These are phyloP conservation scores for Pipistrellus nathusii DNA, from an alignment of 2,797 vertebrate genomes.

Conservation along the genomic window DNA sequence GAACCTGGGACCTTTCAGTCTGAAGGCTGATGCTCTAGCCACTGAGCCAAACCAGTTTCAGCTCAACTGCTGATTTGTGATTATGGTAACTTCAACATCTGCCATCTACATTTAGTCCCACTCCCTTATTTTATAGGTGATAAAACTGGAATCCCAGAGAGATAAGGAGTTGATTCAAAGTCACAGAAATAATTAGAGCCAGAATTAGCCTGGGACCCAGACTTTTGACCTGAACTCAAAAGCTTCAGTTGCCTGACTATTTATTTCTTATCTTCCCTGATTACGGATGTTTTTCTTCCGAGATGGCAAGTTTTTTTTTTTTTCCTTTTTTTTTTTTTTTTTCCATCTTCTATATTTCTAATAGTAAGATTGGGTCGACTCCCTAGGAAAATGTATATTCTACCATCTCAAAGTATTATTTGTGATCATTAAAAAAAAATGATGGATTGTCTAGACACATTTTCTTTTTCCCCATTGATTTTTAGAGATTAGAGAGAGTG, in stretches of 20 bases:
- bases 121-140: neutral
- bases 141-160: slow-evolving; percentile 1
- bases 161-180: neutral
- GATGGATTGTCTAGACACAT: neutral
- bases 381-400: neutral
- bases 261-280: neutral
- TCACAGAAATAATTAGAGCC: neutral
- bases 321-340: too few species aligned
- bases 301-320: neutral
- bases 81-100: slow-evolving; percentile 69
- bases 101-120: slow-evolving; percentile 31
- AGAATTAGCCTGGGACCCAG: neutral
- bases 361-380: neutral
- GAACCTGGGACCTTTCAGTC: too few species aligned
- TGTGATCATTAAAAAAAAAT: neutral
- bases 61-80: slow-evolving; percentile 62
- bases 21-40: too few species aligned
- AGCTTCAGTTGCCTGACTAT: neutral
- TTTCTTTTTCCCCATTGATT: neutral
- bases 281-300: neutral
- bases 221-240: neutral
- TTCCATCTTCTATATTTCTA: slow-evolving; percentile 5
- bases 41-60: too few species aligned
- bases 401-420: neutral
- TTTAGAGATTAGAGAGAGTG: too few species aligned